Evolutionary conservation across 1,140 invertebrate species (phyloP).

Genomic region (Plodia interpunctella): DNA sequence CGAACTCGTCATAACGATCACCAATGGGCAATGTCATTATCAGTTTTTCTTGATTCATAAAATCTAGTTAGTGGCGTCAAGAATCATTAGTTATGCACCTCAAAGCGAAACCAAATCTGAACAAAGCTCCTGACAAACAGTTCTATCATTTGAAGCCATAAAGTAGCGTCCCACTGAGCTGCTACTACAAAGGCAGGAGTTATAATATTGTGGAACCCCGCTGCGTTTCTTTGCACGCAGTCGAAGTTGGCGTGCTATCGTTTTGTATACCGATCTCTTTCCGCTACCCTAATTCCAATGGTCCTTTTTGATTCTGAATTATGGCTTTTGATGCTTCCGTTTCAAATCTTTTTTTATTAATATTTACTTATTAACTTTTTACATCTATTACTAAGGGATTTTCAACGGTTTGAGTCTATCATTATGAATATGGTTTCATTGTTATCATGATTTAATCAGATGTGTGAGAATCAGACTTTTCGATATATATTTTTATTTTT

Average conservation of each 20-base stretch:
- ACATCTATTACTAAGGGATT: conserved; percentile 1
- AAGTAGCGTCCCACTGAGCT: conserved; percentile 65
- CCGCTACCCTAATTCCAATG: conserved; percentile 66
- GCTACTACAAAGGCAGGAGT: conserved; percentile 68
- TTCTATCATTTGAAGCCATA: conserved; percentile 75
- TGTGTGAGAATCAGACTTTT: too few relatives aligned
- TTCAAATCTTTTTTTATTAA: conserved; percentile 51
- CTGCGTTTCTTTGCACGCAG: conserved; percentile 67
- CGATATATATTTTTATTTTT: not conserved
- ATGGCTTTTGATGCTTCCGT: conserved; percentile 63
- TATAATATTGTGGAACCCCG: conserved; percentile 71
- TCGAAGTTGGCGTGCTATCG: conserved; percentile 72
- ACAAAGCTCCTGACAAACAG: conserved; percentile 69
- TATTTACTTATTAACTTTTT: conserved; percentile 44
- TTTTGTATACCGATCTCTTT: conserved; percentile 64
- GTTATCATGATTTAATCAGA: not conserved
- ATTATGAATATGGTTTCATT: not conserved
- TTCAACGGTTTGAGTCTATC: conserved; percentile 16
- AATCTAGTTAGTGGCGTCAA: conserved; percentile 52
- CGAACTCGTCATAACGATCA: too few relatives aligned
- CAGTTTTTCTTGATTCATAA: not conserved
- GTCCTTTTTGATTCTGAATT: conserved; percentile 68
- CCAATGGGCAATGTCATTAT: too few relatives aligned
- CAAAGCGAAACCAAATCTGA: conserved; percentile 45
- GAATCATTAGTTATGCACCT: conserved; percentile 52